Evolutionary conservation across 2,113 vertebrate species (phyloP).

Genomic region (Mungos mungo): DNA sequence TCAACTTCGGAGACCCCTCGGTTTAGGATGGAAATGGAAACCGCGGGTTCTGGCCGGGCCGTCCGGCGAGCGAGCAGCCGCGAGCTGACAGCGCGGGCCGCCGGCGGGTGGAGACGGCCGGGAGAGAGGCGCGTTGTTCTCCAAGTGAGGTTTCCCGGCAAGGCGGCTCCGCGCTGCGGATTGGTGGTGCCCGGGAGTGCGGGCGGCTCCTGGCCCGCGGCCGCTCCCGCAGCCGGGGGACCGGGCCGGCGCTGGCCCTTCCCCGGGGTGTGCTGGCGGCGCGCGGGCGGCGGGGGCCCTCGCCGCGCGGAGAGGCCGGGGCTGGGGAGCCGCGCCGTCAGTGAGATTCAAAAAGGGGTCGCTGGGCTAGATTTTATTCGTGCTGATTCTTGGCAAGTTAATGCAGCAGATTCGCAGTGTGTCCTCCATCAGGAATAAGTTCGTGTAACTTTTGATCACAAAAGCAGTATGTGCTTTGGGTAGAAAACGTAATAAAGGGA

Average conservation of each 20-base stretch:
- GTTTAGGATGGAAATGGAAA: constrained; percentile 8
- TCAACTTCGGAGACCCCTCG: constrained; percentile 54
- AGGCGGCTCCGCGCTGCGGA: background rate
- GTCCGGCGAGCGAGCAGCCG: background rate
- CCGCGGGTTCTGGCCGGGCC: background rate
- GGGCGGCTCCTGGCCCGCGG: background rate
- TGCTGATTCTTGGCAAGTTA: background rate
- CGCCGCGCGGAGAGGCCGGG: background rate
- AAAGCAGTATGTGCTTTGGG: background rate
- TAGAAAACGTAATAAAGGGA: background rate
- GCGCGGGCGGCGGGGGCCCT: background rate
- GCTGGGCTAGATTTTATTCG: background rate
- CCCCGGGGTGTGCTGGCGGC: background rate
- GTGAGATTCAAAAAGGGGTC: background rate
- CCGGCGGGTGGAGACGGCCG: background rate
- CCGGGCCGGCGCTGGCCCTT: background rate
- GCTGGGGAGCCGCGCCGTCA: background rate
- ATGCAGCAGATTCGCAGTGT: background rate
- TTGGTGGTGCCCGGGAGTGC: background rate
- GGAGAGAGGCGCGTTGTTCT: background rate
- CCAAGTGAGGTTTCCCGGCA: background rate
- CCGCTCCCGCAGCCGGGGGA: background rate
- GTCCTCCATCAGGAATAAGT: constrained; percentile 35
- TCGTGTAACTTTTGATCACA: constrained; percentile 51
- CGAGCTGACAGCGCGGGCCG: constrained; percentile 22